Evolutionary conservation across 2,888 invertebrate genomes (phyloP), one percentile per base, ranked within the genome.

Genomic region (Eristalis pertinax): DNA sequence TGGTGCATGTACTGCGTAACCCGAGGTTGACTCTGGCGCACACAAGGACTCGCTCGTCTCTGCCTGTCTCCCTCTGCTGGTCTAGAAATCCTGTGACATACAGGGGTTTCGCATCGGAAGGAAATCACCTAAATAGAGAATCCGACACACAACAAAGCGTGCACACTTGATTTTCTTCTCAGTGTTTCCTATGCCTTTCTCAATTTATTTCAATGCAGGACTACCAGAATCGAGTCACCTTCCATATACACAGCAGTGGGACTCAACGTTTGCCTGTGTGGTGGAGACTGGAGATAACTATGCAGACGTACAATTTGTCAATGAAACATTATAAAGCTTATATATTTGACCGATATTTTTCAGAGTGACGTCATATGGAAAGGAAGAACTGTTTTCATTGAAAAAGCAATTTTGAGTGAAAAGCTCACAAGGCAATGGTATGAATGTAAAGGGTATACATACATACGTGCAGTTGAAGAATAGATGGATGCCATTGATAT

Each of bases 281-380:
- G 2, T n/a, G 7, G 19, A 19, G 50, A 43, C 19, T n/a, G 7
- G 19, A 19, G 50, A 43, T 43, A 43, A 50, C 72, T 76, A 79
- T 84, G 84, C 84, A 84, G 87, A 87, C 87, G 84, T 76, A 87
- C 73, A 84, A 76, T 87, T 87, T 87, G 87, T 87, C 87, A 87
- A 87, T 87, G 87, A 87, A 87, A 84, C 76, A 84, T 87, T 79
- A 56, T 78, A 75, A 79, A 70, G 79, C 72, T 87, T 76, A 43
- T 67, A 43, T 67, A 74, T 80, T 83, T 87, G 87, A 87, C 87
- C 87, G 84, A 87, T 69, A 87, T 87, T 84, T 84, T 84, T 10
- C 32, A 11, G 38, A 84, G 84, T 87, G 87, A 87, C 87, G 87
- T 87, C 87, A 87, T 76, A 69, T 63, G 24, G 8, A 68, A 79